Evolutionary conservation across 2,113 vertebrate species (phyloP), one percentile per base, ranked within the genome.

Genomic region (Rostratula benghalensis): DNA sequence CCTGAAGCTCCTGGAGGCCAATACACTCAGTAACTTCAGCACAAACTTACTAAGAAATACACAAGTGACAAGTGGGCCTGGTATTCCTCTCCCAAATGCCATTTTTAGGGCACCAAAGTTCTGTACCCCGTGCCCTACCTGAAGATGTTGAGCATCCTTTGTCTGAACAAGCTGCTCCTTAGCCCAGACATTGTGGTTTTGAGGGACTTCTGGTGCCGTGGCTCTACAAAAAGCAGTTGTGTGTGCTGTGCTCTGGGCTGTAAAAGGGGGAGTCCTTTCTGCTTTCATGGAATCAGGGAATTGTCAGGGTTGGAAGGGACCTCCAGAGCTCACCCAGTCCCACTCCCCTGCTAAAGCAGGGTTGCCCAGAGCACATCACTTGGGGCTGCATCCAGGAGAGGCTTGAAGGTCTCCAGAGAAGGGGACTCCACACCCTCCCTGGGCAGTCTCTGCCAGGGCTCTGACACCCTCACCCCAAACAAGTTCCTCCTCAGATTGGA

Each of bases 121-220:
- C 28, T 22, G 24, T 1, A 75, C 1, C 51, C 46, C 14, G 28
- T 9, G 30, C 7, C 22, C 35, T 39, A 3, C 35, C 39, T 50
- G 16, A 43, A 68, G 76, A 7, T 28, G 14, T 8, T 69, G 64
- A 41, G n/a, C 12, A 27, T 9, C 15, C 18, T 11, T 39, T 3
- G 13, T 50, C 28, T 1, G 2, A 60, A 11, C 2, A 13, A 46
- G 63, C 5, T 3, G 1, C 43, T 39, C 35, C 24, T 53, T 46
- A 50, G 76, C 57, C 16, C 25, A 50, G 48, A 30, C n/a, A n/a
- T 3, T 27, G 64, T 33, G 28, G 13, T 24, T 33, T 51, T 8
- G 41, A 27, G 53, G 41, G 9, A 3, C 20, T 75, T 11, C 19
- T 10, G 3, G 4, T n/a, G 3, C 35, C 28, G 3, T 45, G 53